phyloP scores from a whole-genome alignment of 2,888 invertebrate genomes.

The Volucella inanis region DNA sequence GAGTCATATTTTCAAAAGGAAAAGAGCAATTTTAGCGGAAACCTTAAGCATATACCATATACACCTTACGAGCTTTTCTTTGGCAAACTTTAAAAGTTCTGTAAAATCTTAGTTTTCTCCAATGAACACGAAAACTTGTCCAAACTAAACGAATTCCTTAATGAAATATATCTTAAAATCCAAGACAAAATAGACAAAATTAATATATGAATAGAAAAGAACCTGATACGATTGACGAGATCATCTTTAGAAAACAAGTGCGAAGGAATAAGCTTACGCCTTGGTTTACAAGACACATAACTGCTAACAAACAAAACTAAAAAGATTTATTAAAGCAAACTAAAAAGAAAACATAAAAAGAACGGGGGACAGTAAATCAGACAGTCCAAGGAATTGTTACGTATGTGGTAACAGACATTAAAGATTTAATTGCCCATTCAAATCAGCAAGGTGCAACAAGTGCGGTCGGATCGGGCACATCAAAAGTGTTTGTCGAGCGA shows the following conservation, averaged over 20 bases:
- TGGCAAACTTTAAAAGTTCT: constrained; percentile 29
- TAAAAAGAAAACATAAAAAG: too few relatives aligned
- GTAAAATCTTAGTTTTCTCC: constrained; percentile 16
- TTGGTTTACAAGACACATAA: constrained; percentile 51
- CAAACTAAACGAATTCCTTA: constrained; percentile 18
- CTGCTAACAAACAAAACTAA: constrained; percentile 45
- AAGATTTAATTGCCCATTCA: too few relatives aligned
- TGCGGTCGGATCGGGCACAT: too few relatives aligned
- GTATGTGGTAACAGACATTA: too few relatives aligned
- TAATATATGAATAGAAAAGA: constrained; percentile 28
- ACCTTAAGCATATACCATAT: constrained; percentile 37
- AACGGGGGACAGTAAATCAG: too few relatives aligned
- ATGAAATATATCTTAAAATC: constrained; percentile 38
- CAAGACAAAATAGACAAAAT: constrained; percentile 29
- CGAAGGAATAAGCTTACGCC: constrained; percentile 49
- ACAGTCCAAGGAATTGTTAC: too few relatives aligned
- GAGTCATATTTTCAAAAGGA: constrained; percentile 47
- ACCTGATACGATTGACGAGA: constrained; percentile 25
- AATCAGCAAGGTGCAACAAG: too few relatives aligned
- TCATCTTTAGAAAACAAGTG: constrained; percentile 52
- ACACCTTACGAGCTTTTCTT: too few relatives aligned
- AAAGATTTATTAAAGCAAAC: constrained; percentile 64
- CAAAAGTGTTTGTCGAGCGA: too few relatives aligned
- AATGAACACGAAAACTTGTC: constrained; percentile 4
- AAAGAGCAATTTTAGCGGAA: constrained; percentile 56